Evolutionary conservation across 2,113 vertebrate species (phyloP), one percentile per base, ranked within the genome.

Genomic region (Pterocles burchelli): DNA sequence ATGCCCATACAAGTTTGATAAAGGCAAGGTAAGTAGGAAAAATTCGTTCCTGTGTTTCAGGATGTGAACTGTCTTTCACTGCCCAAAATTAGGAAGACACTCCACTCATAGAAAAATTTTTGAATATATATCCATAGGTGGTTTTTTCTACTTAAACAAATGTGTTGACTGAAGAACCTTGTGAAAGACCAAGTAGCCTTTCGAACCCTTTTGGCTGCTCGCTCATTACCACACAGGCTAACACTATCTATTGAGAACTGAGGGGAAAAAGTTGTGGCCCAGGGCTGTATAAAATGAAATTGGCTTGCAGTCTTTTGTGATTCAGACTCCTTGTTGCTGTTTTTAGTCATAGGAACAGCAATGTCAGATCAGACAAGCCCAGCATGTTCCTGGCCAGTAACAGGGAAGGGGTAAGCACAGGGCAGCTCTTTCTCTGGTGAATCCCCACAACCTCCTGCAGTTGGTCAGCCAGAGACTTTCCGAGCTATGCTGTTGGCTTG

Each of bases 361-460:
- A 3, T 26, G 43, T 25, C 38, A 70, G 57, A 67, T 85, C 22
- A 25, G 45, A 75, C 34, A 51, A 85, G 70, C 61, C 72, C 83
- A 86, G 67, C 25, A 6, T 49, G 63, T 88, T 90, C 71, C 82
- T 95, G 86, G 91, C 94, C 46, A 29, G 78, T 57, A 41, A 63
- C 22, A 57, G 84, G 77, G 71, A 61, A 55, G 58, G 52, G 66
- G 24, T 48, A 18, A 73, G 74, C 29, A 17, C 55, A 36, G 93
- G 85, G 71, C 82, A 87, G 85, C 36, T 46, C 62, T 80, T 63
- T 80, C 70, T 70, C 81, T 48, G 49, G 70, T 78, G 87, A 75
- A 59, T 91, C 72, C 75, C 38, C 17, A 59, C 41, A 74, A 46
- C 70, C 57, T 94, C 61, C 78, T 0, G 3, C 74, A 12, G 70